Evolutionary conservation across 2,797 vertebrate species (phyloP).

Genomic region (Acipenser ruthenus): DNA sequence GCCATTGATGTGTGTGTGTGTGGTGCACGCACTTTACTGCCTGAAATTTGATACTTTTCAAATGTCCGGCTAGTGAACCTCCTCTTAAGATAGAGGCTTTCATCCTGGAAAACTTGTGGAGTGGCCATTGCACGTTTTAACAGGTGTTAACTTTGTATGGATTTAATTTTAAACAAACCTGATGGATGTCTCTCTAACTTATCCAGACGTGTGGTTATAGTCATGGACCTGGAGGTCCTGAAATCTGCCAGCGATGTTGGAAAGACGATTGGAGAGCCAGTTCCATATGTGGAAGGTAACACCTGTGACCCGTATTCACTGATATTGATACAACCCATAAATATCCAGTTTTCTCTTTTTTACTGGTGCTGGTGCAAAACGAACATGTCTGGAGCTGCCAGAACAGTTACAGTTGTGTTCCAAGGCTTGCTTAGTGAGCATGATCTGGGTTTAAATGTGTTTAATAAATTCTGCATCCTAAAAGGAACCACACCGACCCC

Average conservation of each 20-base stretch:
- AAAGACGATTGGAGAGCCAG: conserved; percentile 79
- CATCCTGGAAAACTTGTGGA: neutral
- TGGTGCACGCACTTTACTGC: neutral
- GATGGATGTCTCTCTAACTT: conserved; percentile 10
- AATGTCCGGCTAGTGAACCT: neutral
- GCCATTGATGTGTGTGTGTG: neutral
- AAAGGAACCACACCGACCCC: no score
- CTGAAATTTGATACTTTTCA: no score
- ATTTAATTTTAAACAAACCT: neutral
- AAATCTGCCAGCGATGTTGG: conserved; percentile 51
- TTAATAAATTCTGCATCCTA: no score
- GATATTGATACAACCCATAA: no score
- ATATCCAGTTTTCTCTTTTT: no score
- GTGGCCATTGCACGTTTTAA: neutral
- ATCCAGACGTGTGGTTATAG: conserved; percentile 79
- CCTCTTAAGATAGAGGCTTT: neutral
- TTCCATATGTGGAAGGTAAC: conserved; percentile 79
- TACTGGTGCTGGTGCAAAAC: no score
- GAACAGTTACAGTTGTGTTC: no score
- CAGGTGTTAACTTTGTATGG: neutral
- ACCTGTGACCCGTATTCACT: neutral
- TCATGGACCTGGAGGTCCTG: conserved; percentile 82
- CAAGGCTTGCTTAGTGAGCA: no score
- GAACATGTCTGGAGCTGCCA: no score
- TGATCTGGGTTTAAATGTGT: no score